Conservation (phyloP, 1,140 invertebrate genomes). For the Drepana arcuata region DNA sequence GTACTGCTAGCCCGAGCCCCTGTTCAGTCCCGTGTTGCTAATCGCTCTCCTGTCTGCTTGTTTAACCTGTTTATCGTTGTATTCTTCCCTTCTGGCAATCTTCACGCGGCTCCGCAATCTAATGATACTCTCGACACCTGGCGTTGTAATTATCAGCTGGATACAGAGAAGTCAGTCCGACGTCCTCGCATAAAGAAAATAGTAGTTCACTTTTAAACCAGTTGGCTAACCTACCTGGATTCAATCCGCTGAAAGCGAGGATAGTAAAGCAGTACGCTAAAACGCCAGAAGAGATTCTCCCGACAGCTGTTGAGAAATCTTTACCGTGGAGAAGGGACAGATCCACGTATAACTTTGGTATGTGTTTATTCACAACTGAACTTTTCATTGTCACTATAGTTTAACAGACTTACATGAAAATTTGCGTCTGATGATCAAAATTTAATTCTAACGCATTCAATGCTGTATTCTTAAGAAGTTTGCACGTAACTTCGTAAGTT, state of each 20-base stretch:
- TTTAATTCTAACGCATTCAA: too few species aligned
- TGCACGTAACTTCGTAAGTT: too few species aligned
- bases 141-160: constrained; percentile 53
- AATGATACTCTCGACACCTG: constrained; percentile 50
- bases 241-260: constrained; percentile 76
- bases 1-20: too few species aligned
- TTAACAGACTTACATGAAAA: too few species aligned
- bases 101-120: constrained; percentile 59
- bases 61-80: constrained; percentile 55
- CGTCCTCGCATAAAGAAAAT: constrained; percentile 73
- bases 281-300: constrained; percentile 73
- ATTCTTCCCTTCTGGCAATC: constrained; percentile 68
- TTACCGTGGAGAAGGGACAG: constrained; percentile 83
- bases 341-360: constrained; percentile 74
- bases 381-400: constrained; percentile 12
- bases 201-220: constrained; percentile 77
- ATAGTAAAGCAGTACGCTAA: constrained; percentile 77
- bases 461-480: too few species aligned
- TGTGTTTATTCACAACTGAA: constrained; percentile 38
- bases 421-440: constrained; percentile 26
- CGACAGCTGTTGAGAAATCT: constrained; percentile 80
- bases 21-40: too few species aligned
- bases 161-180: constrained; percentile 70
- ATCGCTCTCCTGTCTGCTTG: constrained; percentile 50
- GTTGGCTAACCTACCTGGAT: constrained; percentile 76